Evolutionary conservation across 2,797 vertebrate genomes (phyloP).

Genomic region (Tinamus major): DNA sequence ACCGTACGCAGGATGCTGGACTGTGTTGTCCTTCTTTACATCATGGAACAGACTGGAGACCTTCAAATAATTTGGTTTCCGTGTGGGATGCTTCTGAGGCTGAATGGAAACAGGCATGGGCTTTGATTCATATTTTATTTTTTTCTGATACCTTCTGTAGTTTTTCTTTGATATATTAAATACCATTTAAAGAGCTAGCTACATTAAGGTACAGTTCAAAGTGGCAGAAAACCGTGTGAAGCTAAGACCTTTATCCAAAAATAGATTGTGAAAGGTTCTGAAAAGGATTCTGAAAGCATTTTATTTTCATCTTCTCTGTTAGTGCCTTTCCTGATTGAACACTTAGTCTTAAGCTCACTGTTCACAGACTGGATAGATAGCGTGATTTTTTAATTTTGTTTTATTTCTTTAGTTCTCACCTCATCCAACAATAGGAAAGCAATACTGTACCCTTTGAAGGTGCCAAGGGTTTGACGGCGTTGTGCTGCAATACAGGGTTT

Average conservation of each 20-base stretch:
- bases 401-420: neutral
- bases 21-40: neutral
- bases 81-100: neutral
- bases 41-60: neutral
- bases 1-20: neutral
- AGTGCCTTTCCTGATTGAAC: constrained; percentile 7
- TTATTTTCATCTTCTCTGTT: constrained; percentile 54
- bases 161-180: neutral
- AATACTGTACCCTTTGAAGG: constrained; percentile 33
- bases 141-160: neutral
- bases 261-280: constrained; percentile 53
- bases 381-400: neutral
- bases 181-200: neutral
- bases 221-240: constrained; percentile 12
- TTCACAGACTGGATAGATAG: constrained; percentile 17
- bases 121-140: neutral
- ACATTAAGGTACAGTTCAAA: constrained; percentile 45
- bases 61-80: neutral
- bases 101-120: neutral
- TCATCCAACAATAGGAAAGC: neutral
- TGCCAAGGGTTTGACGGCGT: constrained; percentile 15
- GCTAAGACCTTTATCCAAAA: constrained; percentile 43
- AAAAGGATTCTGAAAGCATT: constrained; percentile 58
- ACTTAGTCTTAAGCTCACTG: neutral
- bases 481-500: neutral